Evolutionary conservation across 2,797 vertebrate genomes (phyloP).

Genomic region (Fundulus diaphanus): DNA sequence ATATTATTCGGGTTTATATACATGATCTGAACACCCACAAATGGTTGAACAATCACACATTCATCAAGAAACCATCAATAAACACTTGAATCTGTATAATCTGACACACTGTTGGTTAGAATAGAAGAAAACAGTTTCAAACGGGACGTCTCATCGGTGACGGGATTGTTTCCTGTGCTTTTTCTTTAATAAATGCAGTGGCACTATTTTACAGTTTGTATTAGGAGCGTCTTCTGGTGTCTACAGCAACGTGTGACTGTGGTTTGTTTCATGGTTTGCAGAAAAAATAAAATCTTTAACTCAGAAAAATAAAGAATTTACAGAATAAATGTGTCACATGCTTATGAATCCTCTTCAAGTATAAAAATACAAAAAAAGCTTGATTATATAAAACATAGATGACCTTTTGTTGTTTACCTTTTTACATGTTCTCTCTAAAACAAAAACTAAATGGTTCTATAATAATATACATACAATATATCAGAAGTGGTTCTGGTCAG

Average conservation of each 20-base stretch:
- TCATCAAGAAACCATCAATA: slow-evolving; percentile 73
- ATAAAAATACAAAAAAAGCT: slow-evolving; percentile 87
- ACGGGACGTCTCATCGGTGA: slow-evolving; percentile 44
- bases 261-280: slow-evolving; percentile 50
- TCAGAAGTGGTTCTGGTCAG: slow-evolving; percentile 51
- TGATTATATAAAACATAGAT: slow-evolving; percentile 84
- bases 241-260: slow-evolving; percentile 41
- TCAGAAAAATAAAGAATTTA: slow-evolving; percentile 73
- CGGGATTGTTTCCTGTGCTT: slow-evolving; percentile 54
- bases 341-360: slow-evolving; percentile 75
- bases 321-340: slow-evolving; percentile 70
- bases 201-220: slow-evolving; percentile 18
- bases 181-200: slow-evolving; percentile 17
- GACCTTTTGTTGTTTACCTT: slow-evolving; percentile 70
- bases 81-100: slow-evolving; percentile 50
- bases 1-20: slow-evolving; percentile 74
- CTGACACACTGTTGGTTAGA: slow-evolving; percentile 63
- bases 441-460: slow-evolving; percentile 69
- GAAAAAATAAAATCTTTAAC: slow-evolving; percentile 59
- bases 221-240: slow-evolving; percentile 20
- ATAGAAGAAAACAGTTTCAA: slow-evolving; percentile 65
- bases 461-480: slow-evolving; percentile 69
- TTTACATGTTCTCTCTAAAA: slow-evolving; percentile 76
- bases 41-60: slow-evolving; percentile 75
- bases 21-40: slow-evolving; percentile 75